phyloP scores from a whole-genome alignment of 1,140 invertebrate genomes.

The Drosophila virilis region DNA sequence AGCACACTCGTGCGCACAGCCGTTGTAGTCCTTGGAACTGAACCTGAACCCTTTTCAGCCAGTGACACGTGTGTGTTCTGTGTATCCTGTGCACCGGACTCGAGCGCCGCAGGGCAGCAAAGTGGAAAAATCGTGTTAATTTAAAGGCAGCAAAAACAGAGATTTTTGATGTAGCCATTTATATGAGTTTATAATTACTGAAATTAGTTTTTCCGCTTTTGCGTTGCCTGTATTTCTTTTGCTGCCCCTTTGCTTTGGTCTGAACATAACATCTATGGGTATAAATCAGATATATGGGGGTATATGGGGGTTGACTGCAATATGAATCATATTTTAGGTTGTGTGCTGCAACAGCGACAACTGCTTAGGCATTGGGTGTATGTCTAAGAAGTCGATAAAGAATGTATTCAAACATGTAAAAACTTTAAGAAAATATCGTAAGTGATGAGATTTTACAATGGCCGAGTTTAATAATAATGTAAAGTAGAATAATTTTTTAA shows the following conservation, averaged over 20 bases:
- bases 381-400: not conserved
- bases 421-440: not conserved
- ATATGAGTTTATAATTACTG: constrained; percentile 84
- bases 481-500: not conserved
- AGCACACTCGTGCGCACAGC: constrained; percentile 2
- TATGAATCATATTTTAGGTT: constrained; percentile 34
- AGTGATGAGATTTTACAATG: not conserved
- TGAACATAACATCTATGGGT: not conserved
- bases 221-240: constrained; percentile 5
- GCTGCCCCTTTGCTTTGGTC: not conserved
- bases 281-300: constrained; percentile 1
- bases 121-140: constrained; percentile 79
- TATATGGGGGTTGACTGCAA: constrained; percentile 17
- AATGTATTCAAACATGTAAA: not conserved
- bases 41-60: constrained; percentile 40
- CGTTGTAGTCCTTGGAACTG: constrained; percentile 18
- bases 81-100: constrained; percentile 18
- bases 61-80: constrained; percentile 38
- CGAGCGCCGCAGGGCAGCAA: constrained; percentile 54
- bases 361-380: not conserved
- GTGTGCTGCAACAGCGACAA: constrained; percentile 3
- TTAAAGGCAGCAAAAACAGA: constrained; percentile 58
- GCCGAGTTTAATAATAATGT: not conserved
- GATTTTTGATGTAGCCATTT: constrained; percentile 71
- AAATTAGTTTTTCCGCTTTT: constrained; percentile 73